Base-by-base conservation (phyloP, 2,113 vertebrate genomes). In the Fulica atra region DNA sequence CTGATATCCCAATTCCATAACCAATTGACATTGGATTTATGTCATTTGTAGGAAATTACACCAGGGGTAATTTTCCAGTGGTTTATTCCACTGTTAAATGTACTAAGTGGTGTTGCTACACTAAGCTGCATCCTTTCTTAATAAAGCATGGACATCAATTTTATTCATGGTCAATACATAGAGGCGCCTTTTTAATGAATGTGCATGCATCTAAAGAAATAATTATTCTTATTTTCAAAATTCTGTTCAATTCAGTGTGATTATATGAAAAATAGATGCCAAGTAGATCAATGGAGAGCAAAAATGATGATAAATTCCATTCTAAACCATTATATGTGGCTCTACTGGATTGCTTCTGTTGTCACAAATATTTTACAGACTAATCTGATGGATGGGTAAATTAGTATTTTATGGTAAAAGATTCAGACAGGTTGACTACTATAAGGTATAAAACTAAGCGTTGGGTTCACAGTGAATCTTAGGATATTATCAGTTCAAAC, bases 1-100 rank as follows among this genome's bases (percentile, higher is more conserved):
- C 17, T 38, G 66, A 48, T 53, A 70, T 23, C 68, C 66, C 91
- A 85, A 44, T 91, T 88, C 90, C 13, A 13, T 82, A 91, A 80
- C 48, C 24, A 68, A 23, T 90, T 2, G 7, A 80, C 86, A 70
- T 16, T 77, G 44, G 86, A 80, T 88, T 97, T 80, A 61, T 24
- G 13, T 95, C 92, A 72, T 90, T 94, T 96, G 69, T 80, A 70
- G 73, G 70, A 83, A 97, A 54, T 63, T 87, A 85, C 74, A 74
- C 38, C 56, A 83, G 38, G 71, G 81, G 36, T 72, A 63, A 35
- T 89, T 96, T 96, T 53, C 38, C 57, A 74, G 35, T 81, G 88
- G 25, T 92, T 92, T 88, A 57, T 15, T 80, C 59, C 24, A 74
- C 56, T 82, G 16, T 84, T 74, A 69, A 65, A 78, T 89, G 31